These are phyloP conservation scores for Aethes cnicana DNA, from an alignment of 2,888 invertebrate genomes.

Conservation along the genomic window DNA sequence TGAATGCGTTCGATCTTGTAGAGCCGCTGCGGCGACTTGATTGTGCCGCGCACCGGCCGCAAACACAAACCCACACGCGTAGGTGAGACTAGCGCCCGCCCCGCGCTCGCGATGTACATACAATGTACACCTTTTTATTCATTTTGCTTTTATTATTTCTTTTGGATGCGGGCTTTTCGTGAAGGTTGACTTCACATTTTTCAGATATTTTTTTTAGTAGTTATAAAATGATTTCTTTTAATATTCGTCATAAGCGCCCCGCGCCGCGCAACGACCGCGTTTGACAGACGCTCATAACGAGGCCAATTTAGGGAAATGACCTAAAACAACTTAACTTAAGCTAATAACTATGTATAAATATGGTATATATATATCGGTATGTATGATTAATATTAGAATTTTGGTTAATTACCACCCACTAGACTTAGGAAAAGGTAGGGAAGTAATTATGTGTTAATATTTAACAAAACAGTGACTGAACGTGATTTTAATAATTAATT, in stretches of 20 bases:
- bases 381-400: conserved; percentile 82
- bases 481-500: conserved; percentile 75
- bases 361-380: conserved; percentile 81
- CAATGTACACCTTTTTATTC: conserved; percentile 47
- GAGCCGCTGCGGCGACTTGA: conserved; percentile 38
- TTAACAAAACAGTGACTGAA: conserved; percentile 79
- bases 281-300: conserved; percentile 77
- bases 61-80: conserved; percentile 81
- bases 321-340: conserved; percentile 82
- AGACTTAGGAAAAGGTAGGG: conserved; percentile 80
- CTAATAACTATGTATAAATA: conserved; percentile 81
- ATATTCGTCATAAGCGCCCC: conserved; percentile 49
- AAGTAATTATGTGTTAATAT: conserved; percentile 80
- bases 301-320: conserved; percentile 79
- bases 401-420: conserved; percentile 82
- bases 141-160: conserved; percentile 69
- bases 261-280: conserved; percentile 45
- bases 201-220: conserved; percentile 43
- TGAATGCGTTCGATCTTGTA: conserved; percentile 43
- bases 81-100: conserved; percentile 60
- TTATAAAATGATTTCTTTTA: conserved; percentile 72
- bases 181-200: conserved; percentile 54
- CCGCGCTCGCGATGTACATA: conserved; percentile 52
- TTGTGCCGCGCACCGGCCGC: conserved; percentile 56
- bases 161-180: conserved; percentile 78